Base-by-base conservation (phyloP, 1,140 invertebrate species). In the Heliconius hermathena region DNA sequence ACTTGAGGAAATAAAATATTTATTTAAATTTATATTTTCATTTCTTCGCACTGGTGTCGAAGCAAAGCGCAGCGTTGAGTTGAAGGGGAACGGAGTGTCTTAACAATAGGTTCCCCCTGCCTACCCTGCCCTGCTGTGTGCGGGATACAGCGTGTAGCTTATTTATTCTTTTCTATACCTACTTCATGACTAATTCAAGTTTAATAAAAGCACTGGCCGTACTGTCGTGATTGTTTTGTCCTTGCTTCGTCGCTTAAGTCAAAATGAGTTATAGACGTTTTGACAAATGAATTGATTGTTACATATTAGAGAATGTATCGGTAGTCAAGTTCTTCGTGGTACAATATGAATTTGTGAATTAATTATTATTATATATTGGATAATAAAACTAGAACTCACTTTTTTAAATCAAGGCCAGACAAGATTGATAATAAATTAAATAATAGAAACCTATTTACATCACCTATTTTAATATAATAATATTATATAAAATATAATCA, bases 271-370 rank as follows among this genome's bases (percentile, higher is more conserved):
- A 77, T 77, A 52, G 75, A 77, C 73, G 72, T 76, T 79, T 77
- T 80, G 81, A 83, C 76, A 83, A 80, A 83, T 80, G 75, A 77
- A 75, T 77, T 82, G 75, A 77, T 77, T 78, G 46, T 72, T 70
- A 79, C 52, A 41, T 76, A 46, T 76, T 16, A 76, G 36, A 66
- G 38, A 29, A 22, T 22, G 38, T 76, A 57, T 29, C 26, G 1
- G n/a, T 66, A 29, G n/a, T n/a, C n/a, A 66, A 66, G 60, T 13
- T 66, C 60, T 29, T 66, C 22, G 26, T 26, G 13, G 60, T 26
- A 29, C 22, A 66, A 26, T 66, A 66, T 66, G 60, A 1, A 66
- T 9, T 26, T 66, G 1, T 22, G 8, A 26, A 29, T 26, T 29
- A 29, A 66, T 66, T 66, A 26, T 66, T 66, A 26, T 26, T 26